A percentile compares a stretch with the other conserved stretches of the same genome.
Conservation (phyloP, 1,140 invertebrate species). For the Aphis gossypii region DNA sequence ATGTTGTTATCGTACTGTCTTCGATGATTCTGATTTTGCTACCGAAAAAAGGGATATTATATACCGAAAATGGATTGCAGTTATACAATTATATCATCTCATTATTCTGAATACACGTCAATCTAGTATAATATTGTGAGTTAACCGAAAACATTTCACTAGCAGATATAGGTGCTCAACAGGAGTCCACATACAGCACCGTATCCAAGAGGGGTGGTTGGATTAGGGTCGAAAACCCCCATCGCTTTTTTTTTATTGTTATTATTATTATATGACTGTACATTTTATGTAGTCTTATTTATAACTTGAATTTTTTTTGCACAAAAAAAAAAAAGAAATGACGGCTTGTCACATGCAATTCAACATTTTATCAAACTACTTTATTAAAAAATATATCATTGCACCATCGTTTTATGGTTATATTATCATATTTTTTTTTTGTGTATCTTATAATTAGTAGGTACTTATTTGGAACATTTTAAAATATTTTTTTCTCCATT, state of each 20-base stretch:
- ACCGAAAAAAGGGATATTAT: not conserved
- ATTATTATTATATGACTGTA: not conserved
- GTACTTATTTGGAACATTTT: not conserved
- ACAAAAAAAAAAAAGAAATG: not conserved
- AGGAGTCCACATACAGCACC: not conserved
- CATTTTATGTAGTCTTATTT: not conserved
- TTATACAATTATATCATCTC: conserved; percentile 29
- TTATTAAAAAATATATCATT: not conserved
- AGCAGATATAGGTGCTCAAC: conserved; percentile 24
- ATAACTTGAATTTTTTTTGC: not conserved
- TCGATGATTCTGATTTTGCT: not conserved
- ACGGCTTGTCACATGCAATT: conserved; percentile 20
- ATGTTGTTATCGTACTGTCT: conserved; percentile 15
- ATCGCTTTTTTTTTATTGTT: not conserved
- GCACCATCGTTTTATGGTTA: not conserved
- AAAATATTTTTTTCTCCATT: not conserved
- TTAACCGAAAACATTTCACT: conserved; percentile 25
- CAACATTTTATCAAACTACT: not conserved
- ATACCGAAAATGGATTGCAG: not conserved
- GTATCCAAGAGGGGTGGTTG: not conserved
- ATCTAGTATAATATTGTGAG: conserved; percentile 4
- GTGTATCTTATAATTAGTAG: not conserved
- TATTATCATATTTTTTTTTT: not conserved
- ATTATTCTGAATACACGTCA: not conserved
- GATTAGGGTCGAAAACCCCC: not conserved